Base-by-base conservation (phyloP, 1,140 invertebrate species). In the Tribolium castaneum region DNA sequence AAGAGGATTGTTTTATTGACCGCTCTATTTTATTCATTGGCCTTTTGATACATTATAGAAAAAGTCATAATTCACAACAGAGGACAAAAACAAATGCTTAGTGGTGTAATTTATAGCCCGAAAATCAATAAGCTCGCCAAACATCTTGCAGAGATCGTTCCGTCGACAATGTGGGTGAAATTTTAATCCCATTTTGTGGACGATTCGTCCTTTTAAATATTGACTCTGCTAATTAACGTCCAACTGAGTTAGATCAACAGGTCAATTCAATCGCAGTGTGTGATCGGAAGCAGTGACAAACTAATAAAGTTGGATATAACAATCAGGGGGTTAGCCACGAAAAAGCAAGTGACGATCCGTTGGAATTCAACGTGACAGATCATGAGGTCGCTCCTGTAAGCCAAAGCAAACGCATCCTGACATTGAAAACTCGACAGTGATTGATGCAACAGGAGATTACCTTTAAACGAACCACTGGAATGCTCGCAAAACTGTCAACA, bases 271-370 rank as follows among this genome's bases (percentile, higher is more conserved):
- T 9, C n/a, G 52, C 12, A 54, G 16, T 54, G 52, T 30, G 54
- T 59, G 54, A 59, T 25, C 54, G 54, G 16, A 25, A 25, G 54
- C 19, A 59, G 54, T 59, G 14, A 59, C 54, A 19, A 59, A 59
- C 22, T 59, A 59, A 59, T 59, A 59, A 59, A 59, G 54, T 59
- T 59, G 30, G 54, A 59, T 59, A 59, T 22, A 14, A 25, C 22
- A 59, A 59, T 59, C 54, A 14, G 6, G 6, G 6, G 16, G 39
- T 45, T 45, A 45, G 9, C 39, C 39, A 45, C 39, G 2, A 45
- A 45, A 45, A 45, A 45, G 5, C 39, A n/a, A 9, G 39, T 9
- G n/a, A 45, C 39, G 39, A 45, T 45, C 39, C 7, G 7, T 45
- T 45, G 39, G 39, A 45, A 45, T 45, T 45, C 39, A 45, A 45